Percentiles rank a stretch among this genome's conserved stretches.
Conservation (phyloP, 2,888 invertebrate genomes). For the Cantharis flavilabris region DNA sequence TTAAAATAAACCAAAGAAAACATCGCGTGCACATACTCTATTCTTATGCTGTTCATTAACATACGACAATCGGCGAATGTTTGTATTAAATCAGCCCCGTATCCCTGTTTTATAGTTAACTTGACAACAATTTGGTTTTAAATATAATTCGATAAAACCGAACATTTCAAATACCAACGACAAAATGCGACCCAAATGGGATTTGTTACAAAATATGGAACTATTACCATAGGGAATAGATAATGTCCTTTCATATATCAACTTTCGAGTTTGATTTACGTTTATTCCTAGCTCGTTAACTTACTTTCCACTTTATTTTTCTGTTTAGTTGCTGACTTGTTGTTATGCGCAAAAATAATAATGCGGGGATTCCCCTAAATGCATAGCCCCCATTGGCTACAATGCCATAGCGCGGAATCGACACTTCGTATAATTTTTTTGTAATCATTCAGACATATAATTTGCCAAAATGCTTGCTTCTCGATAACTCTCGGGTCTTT, state of each 20-base stretch:
- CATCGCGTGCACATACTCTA: background rate
- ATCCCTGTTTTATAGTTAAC: background rate
- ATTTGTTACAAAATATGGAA: background rate
- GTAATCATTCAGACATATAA: too few species aligned
- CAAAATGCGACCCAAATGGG: background rate
- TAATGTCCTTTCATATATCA: background rate
- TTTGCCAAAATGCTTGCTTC: too few species aligned
- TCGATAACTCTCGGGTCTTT: too few species aligned
- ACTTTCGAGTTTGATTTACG: background rate
- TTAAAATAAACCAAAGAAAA: background rate
- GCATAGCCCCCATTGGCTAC: too few species aligned
- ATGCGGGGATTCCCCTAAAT: too few species aligned
- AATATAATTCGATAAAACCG: background rate
- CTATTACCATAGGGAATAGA: background rate
- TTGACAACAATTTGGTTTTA: background rate
- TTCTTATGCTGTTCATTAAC: background rate
- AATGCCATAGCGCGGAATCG: too few species aligned
- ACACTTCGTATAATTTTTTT: too few species aligned
- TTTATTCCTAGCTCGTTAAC: background rate
- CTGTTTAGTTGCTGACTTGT: background rate
- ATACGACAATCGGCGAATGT: background rate
- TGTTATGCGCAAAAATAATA: too few species aligned
- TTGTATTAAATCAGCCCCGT: background rate
- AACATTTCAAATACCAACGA: background rate
- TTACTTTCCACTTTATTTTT: background rate